A percentile compares a stretch with the other conserved stretches of the same genome.
Conservation (phyloP, 2,888 invertebrate genomes). For the Aquatica leii region DNA sequence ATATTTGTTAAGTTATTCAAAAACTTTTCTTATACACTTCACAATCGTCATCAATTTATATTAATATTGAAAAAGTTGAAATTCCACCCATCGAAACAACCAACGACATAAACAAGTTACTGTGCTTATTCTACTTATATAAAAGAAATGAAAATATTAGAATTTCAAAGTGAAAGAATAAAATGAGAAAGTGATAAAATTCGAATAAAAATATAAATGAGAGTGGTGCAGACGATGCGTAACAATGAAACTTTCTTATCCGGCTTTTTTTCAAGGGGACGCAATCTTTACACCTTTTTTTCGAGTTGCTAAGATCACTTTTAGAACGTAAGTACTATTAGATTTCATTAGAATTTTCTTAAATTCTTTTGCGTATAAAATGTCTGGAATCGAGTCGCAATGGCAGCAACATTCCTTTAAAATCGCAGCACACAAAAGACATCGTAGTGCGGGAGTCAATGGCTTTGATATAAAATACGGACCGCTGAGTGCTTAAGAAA, state of each 20-base stretch:
- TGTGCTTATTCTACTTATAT: no score
- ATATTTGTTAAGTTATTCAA: no score
- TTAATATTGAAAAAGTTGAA: no score
- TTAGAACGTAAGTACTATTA: slow-evolving; percentile 8
- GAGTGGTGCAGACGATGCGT: background rate
- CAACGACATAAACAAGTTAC: no score
- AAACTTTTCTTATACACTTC: no score
- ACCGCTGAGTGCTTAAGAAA: slow-evolving; percentile 38
- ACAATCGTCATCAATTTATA: no score
- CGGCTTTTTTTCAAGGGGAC: no score
- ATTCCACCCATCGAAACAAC: no score
- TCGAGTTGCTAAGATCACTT: slow-evolving; percentile 1
- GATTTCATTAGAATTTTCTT: slow-evolving; percentile 27
- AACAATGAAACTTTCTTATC: slow-evolving; percentile 8
- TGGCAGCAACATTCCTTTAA: slow-evolving; percentile 37
- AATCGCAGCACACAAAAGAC: slow-evolving; percentile 39
- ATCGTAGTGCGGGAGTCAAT: slow-evolving; percentile 36
- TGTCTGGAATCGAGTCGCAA: slow-evolving; percentile 30
- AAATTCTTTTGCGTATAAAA: slow-evolving; percentile 29
- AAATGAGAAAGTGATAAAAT: background rate
- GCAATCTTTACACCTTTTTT: no score
- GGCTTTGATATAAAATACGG: slow-evolving; percentile 39
- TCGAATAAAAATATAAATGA: no score
- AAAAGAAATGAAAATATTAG: background rate
- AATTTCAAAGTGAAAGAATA: slow-evolving; percentile 2